These are phyloP conservation scores for Leptopilina myrica DNA, from an alignment of 2,888 invertebrate genomes.

Conservation along the genomic window DNA sequence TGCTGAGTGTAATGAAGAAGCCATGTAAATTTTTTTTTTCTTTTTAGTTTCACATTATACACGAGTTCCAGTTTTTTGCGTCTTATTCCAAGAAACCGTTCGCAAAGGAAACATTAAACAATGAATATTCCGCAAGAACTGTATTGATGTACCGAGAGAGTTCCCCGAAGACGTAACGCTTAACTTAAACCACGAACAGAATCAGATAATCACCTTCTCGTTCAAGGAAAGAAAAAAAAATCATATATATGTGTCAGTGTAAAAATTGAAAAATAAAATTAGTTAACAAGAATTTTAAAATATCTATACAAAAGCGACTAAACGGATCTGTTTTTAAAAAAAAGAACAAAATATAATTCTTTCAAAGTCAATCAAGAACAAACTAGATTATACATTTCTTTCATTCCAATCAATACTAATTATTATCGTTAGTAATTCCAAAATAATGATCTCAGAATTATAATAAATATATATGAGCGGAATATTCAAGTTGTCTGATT, in stretches of 20 bases:
- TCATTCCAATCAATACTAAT: neutral
- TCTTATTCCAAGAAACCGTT: slow-evolving; percentile 20
- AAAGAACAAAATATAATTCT: no score
- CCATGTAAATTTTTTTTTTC: slow-evolving; percentile 32
- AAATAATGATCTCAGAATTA: slow-evolving; percentile 23
- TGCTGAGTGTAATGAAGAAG: slow-evolving; percentile 78
- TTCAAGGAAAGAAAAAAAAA: neutral
- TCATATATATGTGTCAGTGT: neutral
- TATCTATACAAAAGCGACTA: slow-evolving; percentile 17
- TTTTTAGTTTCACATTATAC: slow-evolving; percentile 3
- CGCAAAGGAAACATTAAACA: slow-evolving; percentile 39
- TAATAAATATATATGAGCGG: slow-evolving; percentile 14
- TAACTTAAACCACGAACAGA: slow-evolving; percentile 27
- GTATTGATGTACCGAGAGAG: neutral
- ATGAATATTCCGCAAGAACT: slow-evolving; percentile 39
- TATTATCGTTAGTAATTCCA: neutral
- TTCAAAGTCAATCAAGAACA: no score
- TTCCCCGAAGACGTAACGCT: slow-evolving; percentile 32
- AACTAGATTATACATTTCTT: no score
- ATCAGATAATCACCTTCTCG: slow-evolving; percentile 4
- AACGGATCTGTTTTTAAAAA: slow-evolving; percentile 9
- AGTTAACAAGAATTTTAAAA: slow-evolving; percentile 2
- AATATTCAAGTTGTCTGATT: slow-evolving; percentile 36
- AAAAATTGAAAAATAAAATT: neutral
- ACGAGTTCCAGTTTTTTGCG: slow-evolving; percentile 18